These are phyloP conservation scores for Timandra comae DNA, from an alignment of 2,888 invertebrate genomes.

Conservation along the genomic window DNA sequence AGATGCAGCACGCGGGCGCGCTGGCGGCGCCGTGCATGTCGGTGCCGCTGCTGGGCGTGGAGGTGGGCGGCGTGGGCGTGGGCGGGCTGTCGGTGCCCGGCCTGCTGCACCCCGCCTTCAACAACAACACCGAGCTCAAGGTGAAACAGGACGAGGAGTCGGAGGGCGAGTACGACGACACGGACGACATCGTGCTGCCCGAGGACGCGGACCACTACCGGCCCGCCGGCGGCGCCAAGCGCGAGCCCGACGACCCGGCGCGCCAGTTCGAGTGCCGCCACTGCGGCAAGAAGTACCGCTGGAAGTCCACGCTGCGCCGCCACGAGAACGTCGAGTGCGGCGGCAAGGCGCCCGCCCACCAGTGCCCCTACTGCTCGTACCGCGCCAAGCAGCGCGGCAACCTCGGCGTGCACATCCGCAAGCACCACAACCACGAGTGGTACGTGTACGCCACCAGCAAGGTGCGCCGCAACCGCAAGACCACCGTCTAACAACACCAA, in stretches of 20 bases:
- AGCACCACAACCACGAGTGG: conserved; percentile 81
- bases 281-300: conserved; percentile 90
- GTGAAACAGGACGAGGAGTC: conserved; percentile 66
- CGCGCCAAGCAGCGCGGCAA: conserved; percentile 89
- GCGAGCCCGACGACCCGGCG: conserved; percentile 51
- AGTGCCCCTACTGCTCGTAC: conserved; percentile 87
- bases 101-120: conserved; percentile 56
- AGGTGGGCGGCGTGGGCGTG: conserved; percentile 26
- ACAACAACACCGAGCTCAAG: conserved; percentile 57
- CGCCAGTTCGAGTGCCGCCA: conserved; percentile 86
- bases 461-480: conserved; percentile 67
- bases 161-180: conserved; percentile 68
- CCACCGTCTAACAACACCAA: conserved; percentile 46
- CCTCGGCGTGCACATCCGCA: conserved; percentile 87
- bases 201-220: conserved; percentile 52
- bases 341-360: conserved; percentile 88
- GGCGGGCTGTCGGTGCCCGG: conserved; percentile 34
- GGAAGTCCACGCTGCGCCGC: conserved; percentile 89
- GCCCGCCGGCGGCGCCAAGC: conserved; percentile 20
- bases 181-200: conserved; percentile 70
- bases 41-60: conserved; percentile 29
- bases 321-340: conserved; percentile 91
- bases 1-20: conserved; percentile 46
- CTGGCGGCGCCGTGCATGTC: conserved; percentile 39
- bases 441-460: conserved; percentile 69